Conservation (phyloP, 2,113 vertebrate species). For the Eurystomus gularis region DNA sequence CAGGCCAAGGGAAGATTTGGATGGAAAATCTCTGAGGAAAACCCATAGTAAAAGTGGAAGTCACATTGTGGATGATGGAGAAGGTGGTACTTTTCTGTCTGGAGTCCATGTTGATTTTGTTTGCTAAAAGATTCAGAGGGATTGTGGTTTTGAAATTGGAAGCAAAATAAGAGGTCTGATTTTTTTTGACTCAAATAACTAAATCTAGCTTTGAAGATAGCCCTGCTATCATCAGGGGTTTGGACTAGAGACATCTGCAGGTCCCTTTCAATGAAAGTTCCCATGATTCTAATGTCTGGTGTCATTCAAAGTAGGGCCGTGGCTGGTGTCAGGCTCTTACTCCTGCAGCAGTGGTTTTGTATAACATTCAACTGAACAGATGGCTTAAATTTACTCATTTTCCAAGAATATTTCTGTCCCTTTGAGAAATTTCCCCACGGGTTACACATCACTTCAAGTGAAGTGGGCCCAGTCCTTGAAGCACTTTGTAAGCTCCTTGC, state of each 20-base stretch:
- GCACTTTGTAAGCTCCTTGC: neutral
- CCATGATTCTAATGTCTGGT: neutral
- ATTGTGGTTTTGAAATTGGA: neutral
- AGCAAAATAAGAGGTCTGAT: neutral
- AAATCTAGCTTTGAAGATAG: neutral
- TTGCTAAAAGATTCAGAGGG: neutral
- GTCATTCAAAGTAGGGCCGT: neutral
- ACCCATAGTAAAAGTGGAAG: neutral
- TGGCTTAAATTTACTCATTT: neutral
- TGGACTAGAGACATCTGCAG: neutral
- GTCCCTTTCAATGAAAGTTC: neutral
- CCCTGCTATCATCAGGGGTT: neutral
- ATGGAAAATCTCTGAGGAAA: neutral
- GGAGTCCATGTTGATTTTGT: neutral
- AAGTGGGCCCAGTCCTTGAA: neutral
- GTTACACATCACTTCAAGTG: neutral
- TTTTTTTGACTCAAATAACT: neutral
- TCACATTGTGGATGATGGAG: neutral
- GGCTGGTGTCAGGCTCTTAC: neutral
- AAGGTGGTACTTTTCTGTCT: neutral
- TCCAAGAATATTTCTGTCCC: neutral
- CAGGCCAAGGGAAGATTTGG: neutral
- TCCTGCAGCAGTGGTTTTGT: neutral
- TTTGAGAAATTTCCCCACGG: neutral
- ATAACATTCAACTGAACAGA: neutral